These are phyloP conservation scores for Cotesia congregata DNA, from an alignment of 2,888 invertebrate species.

Conservation along the genomic window DNA sequence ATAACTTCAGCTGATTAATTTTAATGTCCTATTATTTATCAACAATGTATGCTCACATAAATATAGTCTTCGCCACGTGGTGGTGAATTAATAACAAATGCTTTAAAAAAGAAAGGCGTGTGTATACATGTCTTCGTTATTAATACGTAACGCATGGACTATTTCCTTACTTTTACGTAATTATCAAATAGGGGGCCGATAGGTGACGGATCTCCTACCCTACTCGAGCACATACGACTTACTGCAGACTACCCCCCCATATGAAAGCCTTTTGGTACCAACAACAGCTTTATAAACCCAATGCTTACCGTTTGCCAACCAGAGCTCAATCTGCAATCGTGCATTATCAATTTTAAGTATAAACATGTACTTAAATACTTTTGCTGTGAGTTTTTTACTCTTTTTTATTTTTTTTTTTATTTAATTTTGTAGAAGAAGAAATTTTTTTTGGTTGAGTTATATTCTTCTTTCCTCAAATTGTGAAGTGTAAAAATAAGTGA, in stretches of 20 bases:
- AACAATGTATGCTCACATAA: too few species aligned
- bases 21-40: too few species aligned
- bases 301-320: slow-evolving; percentile 58
- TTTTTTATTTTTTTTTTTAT: slow-evolving; percentile 9
- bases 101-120: slow-evolving; percentile 22
- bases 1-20: too few species aligned
- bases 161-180: slow-evolving; percentile 37
- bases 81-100: too few species aligned
- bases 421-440: too few species aligned
- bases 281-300: slow-evolving; percentile 68
- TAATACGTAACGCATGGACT: slow-evolving; percentile 31
- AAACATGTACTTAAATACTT: slow-evolving; percentile 61
- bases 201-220: slow-evolving; percentile 21
- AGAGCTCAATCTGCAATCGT: slow-evolving; percentile 63
- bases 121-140: slow-evolving; percentile 24
- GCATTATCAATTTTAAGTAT: slow-evolving; percentile 41
- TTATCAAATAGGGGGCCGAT: slow-evolving; percentile 6
- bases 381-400: slow-evolving; percentile 60
- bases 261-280: slow-evolving; percentile 60
- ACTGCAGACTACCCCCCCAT: slow-evolving; percentile 54
- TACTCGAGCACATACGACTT: neutral
- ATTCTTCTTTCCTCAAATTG: neutral
- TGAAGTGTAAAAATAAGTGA: neutral
- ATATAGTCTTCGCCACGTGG: too few species aligned
- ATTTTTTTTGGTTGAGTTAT: neutral